phyloP scores from a whole-genome alignment of 1,140 invertebrate genomes.

The Caenorhabditis remanei region DNA sequence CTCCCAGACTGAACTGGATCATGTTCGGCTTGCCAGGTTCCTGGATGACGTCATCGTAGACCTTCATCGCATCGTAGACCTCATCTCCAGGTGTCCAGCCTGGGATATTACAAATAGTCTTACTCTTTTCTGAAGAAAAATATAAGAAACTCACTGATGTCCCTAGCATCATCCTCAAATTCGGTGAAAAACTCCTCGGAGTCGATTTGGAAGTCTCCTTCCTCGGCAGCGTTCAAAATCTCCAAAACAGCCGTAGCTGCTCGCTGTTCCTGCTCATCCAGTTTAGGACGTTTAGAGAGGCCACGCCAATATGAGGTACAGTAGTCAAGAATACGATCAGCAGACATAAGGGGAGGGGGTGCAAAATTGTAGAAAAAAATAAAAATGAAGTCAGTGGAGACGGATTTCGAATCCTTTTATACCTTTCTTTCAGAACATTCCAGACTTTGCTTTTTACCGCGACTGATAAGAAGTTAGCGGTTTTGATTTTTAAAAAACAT shows the following conservation, averaged over 20 bases:
- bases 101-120: not conserved
- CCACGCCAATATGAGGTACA: not conserved
- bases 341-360: not conserved
- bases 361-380: not conserved
- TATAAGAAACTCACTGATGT: not conserved
- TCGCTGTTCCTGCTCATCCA: not conserved
- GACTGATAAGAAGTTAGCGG: not conserved
- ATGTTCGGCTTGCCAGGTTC: not conserved
- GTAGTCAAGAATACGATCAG: not conserved
- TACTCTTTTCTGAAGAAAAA: not conserved
- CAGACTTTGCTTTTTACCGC: too few relatives aligned
- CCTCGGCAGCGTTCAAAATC: not conserved
- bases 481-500: not conserved
- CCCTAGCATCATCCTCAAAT: not conserved
- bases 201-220: not conserved
- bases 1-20: not conserved
- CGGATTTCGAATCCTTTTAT: too few relatives aligned
- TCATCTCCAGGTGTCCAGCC: not conserved
- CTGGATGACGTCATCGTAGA: not conserved
- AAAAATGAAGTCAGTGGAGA: not conserved
- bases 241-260: not conserved
- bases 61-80: not conserved
- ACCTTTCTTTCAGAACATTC: too few relatives aligned
- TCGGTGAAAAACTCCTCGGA: not conserved
- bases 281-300: not conserved